These are phyloP conservation scores for Polypterus senegalus DNA, from an alignment of 2,113 vertebrate species.

Conservation along the genomic window DNA sequence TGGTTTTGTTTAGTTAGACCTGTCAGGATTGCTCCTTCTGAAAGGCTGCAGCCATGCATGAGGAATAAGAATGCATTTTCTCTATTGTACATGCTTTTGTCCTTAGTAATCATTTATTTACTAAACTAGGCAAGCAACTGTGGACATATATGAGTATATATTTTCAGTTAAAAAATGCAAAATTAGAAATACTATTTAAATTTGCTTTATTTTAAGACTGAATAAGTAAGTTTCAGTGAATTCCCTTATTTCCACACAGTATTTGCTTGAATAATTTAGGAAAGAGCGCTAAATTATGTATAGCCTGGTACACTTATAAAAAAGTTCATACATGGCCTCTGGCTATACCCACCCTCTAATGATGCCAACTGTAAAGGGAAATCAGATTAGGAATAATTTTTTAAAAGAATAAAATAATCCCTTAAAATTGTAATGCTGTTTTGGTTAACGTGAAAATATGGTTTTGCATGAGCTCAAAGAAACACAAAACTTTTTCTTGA, in stretches of 20 bases:
- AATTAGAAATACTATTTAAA: slow-evolving; percentile 41
- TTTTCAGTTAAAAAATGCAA: slow-evolving; percentile 22
- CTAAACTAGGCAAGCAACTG: slow-evolving; percentile 9
- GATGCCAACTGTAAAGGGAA: slow-evolving; percentile 89
- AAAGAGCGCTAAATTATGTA: slow-evolving; percentile 96
- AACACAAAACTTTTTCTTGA: too few relatives aligned
- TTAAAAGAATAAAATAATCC: slow-evolving; percentile 73
- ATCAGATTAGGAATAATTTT: slow-evolving; percentile 95
- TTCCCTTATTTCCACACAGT: slow-evolving; percentile 96
- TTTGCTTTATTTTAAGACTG: slow-evolving; percentile 79
- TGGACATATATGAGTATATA: slow-evolving; percentile 5
- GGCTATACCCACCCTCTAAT: slow-evolving; percentile 92
- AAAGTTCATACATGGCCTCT: slow-evolving; percentile 86
- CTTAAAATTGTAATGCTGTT: slow-evolving; percentile 71
- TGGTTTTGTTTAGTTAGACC: neutral
- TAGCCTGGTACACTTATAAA: slow-evolving; percentile 96
- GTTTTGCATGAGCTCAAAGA: too few relatives aligned
- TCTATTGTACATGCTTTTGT: neutral
- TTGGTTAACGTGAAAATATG: neutral
- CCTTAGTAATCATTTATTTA: slow-evolving; percentile 27
- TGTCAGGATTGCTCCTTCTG: neutral
- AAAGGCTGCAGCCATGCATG: neutral
- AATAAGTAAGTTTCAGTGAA: slow-evolving; percentile 86
- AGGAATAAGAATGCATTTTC: neutral
- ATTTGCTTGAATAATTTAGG: slow-evolving; percentile 99